Evolutionary conservation across 2,888 invertebrate species (phyloP), one percentile per base, ranked within the genome.

Genomic region (Spilarctia lutea): DNA sequence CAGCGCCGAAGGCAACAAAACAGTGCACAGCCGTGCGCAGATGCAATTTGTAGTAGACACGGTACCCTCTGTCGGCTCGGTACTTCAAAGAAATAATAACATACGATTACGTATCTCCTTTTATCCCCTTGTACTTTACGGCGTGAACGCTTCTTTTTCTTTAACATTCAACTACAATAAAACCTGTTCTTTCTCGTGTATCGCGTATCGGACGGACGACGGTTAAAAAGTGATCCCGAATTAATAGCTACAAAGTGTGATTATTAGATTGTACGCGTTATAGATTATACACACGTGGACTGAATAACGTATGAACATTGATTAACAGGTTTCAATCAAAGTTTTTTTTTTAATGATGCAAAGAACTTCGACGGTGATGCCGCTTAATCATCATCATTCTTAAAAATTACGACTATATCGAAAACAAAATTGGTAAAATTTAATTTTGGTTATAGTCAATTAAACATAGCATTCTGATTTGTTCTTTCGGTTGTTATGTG

Each of bases 41-140:
- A 80, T 82, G 81, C 83, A 84, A 82, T 81, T 83, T 83, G 80
- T 85, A 81, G 84, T 79, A 83, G 80, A 82, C 81, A 80, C 85
- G 87, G 88, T 86, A 85, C 84, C 85, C 83, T 79, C 72, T 77
- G 81, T 80, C 86, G 85, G 86, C 90, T 87, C 92, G 93, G 94
- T 86, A 90, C 92, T 90, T 94, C 94, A 94, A 94, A 94, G 94
- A 86, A 87, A 90, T 92, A 94, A 93, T 93, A 93, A 93, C 91
- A 92, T 90, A 93, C 92, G 91, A 94, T 94, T 94, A 93, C 79
- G 82, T 82, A 82, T 82, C 83, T 81, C 74, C 83, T 89, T 87
- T 88, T 90, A 91, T 90, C 91, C 89, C 90, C 90, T 90, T 90
- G 88, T 88, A 87, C 90, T 91, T 90, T 90, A 88, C 88, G 89